Conservation (phyloP, 2,888 invertebrate genomes). For the Volucella inflata region DNA sequence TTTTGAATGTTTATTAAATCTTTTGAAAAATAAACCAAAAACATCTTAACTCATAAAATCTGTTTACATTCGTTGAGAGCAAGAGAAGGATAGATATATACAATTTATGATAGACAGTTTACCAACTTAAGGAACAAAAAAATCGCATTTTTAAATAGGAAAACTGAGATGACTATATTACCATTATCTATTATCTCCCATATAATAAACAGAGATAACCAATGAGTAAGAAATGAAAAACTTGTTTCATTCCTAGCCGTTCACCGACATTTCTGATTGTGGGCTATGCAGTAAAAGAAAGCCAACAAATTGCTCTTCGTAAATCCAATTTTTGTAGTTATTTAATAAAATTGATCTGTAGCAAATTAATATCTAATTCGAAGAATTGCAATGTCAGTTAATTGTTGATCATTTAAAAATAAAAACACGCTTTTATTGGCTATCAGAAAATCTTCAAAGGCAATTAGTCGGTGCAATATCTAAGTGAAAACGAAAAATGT, state of each 20-base stretch:
- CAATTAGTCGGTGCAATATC: constrained; percentile 30
- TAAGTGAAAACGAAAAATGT: constrained; percentile 56
- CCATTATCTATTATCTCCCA: too few relatives aligned
- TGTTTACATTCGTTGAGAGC: constrained; percentile 66
- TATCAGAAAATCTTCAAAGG: constrained; percentile 26
- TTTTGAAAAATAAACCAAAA: not conserved
- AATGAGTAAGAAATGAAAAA: constrained; percentile 27
- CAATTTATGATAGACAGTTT: not conserved
- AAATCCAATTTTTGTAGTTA: constrained; percentile 36
- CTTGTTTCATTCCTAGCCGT: constrained; percentile 41
- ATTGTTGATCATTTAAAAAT: not conserved
- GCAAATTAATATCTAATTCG: constrained; percentile 20
- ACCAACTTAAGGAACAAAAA: constrained; percentile 32
- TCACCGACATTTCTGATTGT: constrained; percentile 58
- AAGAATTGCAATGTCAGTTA: constrained; percentile 53
- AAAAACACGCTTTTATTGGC: not conserved
- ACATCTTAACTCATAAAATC: not conserved
- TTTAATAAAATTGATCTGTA: constrained; percentile 55
- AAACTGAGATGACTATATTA: constrained; percentile 11
- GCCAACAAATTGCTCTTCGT: constrained; percentile 58
- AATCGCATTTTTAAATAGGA: constrained; percentile 29
- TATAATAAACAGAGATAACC: constrained; percentile 24
- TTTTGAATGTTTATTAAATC: not conserved
- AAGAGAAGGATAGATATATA: constrained; percentile 54
- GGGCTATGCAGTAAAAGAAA: constrained; percentile 65